phyloP scores from a whole-genome alignment of 2,797 vertebrate species.

The Simalia tracyae region DNA sequence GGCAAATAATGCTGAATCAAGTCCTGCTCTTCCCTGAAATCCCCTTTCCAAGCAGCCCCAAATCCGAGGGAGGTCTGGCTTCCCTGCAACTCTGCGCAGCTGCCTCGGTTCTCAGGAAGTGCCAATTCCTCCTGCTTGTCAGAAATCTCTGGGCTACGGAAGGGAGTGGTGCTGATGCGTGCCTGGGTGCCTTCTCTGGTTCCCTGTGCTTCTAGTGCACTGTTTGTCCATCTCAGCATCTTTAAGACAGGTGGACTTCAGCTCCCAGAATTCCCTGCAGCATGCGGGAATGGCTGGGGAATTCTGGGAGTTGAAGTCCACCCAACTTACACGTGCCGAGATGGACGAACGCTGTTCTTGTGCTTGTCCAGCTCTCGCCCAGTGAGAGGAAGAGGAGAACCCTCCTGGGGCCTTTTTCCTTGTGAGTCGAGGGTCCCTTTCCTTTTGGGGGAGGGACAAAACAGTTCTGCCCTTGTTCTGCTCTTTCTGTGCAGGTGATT shows the following conservation, averaged over 20 bases:
- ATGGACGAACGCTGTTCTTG: no score
- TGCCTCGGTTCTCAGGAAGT: neutral
- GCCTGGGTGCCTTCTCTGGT: neutral
- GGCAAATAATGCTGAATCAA: neutral
- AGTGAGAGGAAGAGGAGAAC: no score
- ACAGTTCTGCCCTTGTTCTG: neutral
- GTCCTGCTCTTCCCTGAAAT: neutral
- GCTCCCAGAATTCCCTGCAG: neutral
- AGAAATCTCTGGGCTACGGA: neutral
- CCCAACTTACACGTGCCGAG: no score
- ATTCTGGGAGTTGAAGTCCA: no score
- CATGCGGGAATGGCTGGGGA: no score
- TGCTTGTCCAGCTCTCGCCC: neutral
- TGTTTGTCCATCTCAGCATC: neutral
- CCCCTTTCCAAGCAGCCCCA: neutral
- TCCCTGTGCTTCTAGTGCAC: neutral
- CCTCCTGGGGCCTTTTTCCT: neutral
- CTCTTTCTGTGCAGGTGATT: neutral
- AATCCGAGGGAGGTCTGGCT: neutral
- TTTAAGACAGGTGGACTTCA: neutral
- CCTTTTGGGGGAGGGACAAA: neutral
- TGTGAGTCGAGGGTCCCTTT: neutral
- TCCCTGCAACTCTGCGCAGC: neutral
- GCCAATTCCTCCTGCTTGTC: neutral
- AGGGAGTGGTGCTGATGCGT: neutral